A percentile compares a stretch with the other conserved stretches of the same genome.
Evolutionary conservation across 1,140 invertebrate species (phyloP).

Genomic region (Pseudobourletiella spinata): DNA sequence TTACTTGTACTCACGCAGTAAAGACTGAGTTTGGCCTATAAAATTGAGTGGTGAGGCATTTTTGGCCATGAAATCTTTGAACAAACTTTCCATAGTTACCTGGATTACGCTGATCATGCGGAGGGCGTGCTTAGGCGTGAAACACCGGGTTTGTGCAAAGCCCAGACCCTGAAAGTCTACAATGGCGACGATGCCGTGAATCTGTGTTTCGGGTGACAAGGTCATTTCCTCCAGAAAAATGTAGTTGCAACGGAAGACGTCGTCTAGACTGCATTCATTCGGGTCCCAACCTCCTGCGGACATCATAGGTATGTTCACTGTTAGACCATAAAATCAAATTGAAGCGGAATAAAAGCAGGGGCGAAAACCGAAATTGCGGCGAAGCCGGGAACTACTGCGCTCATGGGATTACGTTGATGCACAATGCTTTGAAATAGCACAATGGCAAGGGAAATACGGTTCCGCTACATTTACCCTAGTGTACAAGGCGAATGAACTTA

Average conservation of each 20-base stretch:
- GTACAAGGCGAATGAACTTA: too few relatives aligned
- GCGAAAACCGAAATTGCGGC: not conserved
- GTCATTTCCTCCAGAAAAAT: conserved; percentile 52
- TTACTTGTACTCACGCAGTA: too few relatives aligned
- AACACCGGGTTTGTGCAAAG: conserved; percentile 56
- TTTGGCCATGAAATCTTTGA: too few relatives aligned
- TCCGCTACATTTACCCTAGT: too few relatives aligned
- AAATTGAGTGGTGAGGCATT: too few relatives aligned
- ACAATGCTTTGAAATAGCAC: too few relatives aligned
- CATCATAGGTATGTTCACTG: not conserved
- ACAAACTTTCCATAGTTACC: too few relatives aligned
- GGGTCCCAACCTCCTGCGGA: conserved; percentile 55
- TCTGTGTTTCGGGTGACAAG: conserved; percentile 52
- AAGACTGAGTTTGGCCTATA: too few relatives aligned
- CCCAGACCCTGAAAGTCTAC: conserved; percentile 59
- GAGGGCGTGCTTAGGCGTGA: conserved; percentile 59
- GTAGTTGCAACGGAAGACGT: conserved; percentile 52
- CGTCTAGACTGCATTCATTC: conserved; percentile 46
- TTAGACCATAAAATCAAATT: too few relatives aligned
- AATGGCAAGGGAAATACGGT: too few relatives aligned
- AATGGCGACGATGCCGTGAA: conserved; percentile 47
- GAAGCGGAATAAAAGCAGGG: not conserved
- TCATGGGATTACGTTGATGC: too few relatives aligned
- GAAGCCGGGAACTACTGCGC: not conserved
- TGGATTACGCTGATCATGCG: conserved; percentile 56